These are phyloP conservation scores for Umimayanthus chanpuru DNA, from an alignment of 92 coral and sea anemone genomes.

Conservation along the genomic window DNA sequence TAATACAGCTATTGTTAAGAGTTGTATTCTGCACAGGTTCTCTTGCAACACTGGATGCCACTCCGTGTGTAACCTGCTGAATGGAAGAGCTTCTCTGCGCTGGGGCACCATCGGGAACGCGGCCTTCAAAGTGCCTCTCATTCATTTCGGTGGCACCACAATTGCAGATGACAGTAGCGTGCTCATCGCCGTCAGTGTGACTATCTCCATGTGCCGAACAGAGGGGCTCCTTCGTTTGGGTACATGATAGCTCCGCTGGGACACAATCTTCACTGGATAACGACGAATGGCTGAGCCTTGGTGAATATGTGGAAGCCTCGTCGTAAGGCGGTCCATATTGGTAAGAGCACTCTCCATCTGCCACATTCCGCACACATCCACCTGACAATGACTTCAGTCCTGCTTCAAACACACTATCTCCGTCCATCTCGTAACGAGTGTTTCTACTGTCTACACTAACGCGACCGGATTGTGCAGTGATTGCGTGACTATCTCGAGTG, in stretches of 20 bases:
- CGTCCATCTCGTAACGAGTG: background rate
- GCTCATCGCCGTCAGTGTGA: slow-evolving; percentile 4
- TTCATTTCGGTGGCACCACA: slow-evolving; percentile 17
- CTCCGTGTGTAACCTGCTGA: background rate
- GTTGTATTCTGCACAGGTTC: background rate
- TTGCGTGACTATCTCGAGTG: background rate
- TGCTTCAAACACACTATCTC: background rate
- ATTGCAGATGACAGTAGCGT: slow-evolving; percentile 16
- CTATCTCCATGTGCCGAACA: slow-evolving; percentile 2
- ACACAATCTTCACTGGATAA: slow-evolving; percentile 7
- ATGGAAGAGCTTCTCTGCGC: background rate
- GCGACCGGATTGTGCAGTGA: background rate
- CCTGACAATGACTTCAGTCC: background rate
- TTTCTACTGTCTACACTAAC: slow-evolving; percentile 12
- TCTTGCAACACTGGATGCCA: too few relatives aligned
- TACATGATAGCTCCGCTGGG: background rate
- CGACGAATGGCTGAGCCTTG: slow-evolving; percentile 8
- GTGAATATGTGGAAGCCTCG: background rate
- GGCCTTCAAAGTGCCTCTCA: slow-evolving; percentile 19
- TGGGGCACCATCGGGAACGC: slow-evolving; percentile 45
- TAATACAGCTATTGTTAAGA: background rate
- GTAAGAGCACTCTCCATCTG: slow-evolving; percentile 34
- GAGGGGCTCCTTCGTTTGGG: slow-evolving; percentile 11
- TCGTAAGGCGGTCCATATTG: background rate
- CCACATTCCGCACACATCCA: background rate